A percentile compares a stretch with the other conserved stretches of the same genome.
Evolutionary conservation across 23 tunicate genomes (phyloP).

Genomic region (Phallusia fumigata): DNA sequence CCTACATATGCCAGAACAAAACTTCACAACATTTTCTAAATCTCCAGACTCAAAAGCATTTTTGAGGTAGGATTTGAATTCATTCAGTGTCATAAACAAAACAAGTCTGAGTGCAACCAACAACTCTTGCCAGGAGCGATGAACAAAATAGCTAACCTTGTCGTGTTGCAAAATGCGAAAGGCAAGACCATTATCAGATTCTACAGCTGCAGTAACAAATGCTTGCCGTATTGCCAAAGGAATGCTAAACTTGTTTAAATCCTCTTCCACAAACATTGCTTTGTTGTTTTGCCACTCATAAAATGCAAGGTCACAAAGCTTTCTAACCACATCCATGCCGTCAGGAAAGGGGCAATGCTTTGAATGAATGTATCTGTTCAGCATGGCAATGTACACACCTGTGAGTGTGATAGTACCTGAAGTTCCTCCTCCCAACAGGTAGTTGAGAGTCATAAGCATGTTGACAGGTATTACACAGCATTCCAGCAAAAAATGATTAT

Average conservation of each 20-base stretch:
- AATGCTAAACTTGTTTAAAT: background rate
- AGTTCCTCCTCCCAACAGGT: background rate
- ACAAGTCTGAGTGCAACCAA: background rate
- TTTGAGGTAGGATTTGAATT: background rate
- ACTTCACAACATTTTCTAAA: background rate
- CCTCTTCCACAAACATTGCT: background rate
- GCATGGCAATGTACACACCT: background rate
- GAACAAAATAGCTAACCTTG: slow-evolving; percentile 1
- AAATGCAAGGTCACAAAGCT: background rate
- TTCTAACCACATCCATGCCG: background rate
- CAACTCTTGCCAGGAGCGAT: slow-evolving; percentile 9
- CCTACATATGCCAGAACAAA: background rate
- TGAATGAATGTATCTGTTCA: background rate
- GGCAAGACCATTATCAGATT: background rate
- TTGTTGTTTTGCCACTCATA: background rate
- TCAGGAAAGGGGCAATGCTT: background rate
- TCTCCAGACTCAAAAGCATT: slow-evolving; percentile 6
- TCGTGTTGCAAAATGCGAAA: background rate
- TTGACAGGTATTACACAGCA: slow-evolving; percentile 2
- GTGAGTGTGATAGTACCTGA: background rate
- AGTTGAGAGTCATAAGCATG: background rate
- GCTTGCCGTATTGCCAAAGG: background rate
- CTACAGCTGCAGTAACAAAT: background rate
- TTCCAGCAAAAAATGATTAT: background rate
- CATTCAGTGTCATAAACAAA: background rate